These are phyloP conservation scores for Margarornis squamiger DNA, from an alignment of 2,797 vertebrate genomes.

Conservation along the genomic window DNA sequence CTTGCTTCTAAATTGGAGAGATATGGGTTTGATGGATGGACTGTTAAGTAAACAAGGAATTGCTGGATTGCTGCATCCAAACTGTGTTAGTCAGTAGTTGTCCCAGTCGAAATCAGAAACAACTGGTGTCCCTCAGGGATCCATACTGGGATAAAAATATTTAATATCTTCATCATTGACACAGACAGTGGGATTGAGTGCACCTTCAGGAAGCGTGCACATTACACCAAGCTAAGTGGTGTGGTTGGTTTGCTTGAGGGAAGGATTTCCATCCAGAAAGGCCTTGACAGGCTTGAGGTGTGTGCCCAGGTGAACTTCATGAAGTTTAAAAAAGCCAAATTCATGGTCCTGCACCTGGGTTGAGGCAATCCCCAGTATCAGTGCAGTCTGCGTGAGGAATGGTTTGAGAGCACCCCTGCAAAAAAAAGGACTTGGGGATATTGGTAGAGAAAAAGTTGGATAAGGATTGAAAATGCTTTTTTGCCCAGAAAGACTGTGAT, in stretches of 20 bases:
- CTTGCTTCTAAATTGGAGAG: neutral
- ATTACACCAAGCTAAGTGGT: neutral
- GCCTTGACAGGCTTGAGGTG: neutral
- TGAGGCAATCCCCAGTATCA: neutral
- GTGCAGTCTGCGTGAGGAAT: neutral
- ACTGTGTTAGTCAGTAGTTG: neutral
- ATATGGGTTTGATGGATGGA: neutral
- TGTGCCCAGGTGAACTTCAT: neutral
- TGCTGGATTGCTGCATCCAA: neutral
- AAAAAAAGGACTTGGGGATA: neutral
- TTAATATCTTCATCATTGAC: neutral
- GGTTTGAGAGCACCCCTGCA: neutral
- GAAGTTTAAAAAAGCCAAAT: neutral
- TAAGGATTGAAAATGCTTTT: neutral
- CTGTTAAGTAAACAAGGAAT: neutral
- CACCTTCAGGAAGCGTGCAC: neutral
- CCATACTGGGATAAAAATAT: rapidly evolving
- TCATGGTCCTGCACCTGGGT: rapidly evolving
- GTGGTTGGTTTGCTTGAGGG: neutral
- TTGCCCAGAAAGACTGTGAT: neutral
- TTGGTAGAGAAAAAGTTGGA: neutral
- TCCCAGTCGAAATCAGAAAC: neutral
- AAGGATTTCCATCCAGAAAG: neutral
- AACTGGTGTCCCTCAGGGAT: neutral
- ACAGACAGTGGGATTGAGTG: neutral